These are phyloP conservation scores for Rhynchopsitta pachyrhyncha DNA, from an alignment of 2,113 vertebrate genomes.

Conservation along the genomic window DNA sequence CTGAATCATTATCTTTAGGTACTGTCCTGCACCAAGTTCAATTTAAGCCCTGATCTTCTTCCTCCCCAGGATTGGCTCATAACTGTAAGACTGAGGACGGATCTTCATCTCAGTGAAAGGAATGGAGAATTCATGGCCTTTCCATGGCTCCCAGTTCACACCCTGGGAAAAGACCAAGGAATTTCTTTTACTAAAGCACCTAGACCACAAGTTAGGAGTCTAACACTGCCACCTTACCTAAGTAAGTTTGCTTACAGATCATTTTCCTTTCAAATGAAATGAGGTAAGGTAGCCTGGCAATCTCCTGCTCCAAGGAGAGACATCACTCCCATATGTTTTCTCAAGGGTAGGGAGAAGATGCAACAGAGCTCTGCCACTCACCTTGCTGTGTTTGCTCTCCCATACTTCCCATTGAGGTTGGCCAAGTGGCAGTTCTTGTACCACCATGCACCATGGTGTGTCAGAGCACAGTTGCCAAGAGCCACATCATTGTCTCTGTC, in stretches of 20 bases:
- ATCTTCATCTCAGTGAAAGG: constrained; percentile 89
- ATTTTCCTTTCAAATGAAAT: neutral
- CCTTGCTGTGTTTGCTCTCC: constrained; percentile 86
- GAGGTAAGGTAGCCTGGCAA: neutral
- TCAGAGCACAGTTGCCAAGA: constrained; percentile 86
- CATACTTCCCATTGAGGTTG: constrained; percentile 84
- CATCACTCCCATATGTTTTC: neutral
- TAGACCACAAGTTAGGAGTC: neutral
- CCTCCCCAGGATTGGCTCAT: constrained; percentile 43
- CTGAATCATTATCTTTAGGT: neutral
- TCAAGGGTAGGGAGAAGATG: neutral
- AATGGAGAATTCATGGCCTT: constrained; percentile 87
- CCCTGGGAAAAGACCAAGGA: constrained; percentile 65
- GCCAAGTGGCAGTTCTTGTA: constrained; percentile 91
- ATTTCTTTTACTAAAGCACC: neutral
- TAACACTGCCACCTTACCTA: neutral
- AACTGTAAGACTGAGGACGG: constrained; percentile 64
- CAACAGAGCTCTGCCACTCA: constrained; percentile 54
- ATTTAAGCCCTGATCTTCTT: constrained; percentile 37
- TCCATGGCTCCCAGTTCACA: constrained; percentile 92
- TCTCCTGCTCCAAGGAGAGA: neutral
- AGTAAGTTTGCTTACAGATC: neutral
- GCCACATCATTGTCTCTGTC: constrained; percentile 89
- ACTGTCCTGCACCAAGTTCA: neutral
- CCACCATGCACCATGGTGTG: constrained; percentile 86